Evolutionary conservation across 30 jellyfish, hydroid and myxozoan genomes (phyloP).

Genomic region (Hydractinia echinata): DNA sequence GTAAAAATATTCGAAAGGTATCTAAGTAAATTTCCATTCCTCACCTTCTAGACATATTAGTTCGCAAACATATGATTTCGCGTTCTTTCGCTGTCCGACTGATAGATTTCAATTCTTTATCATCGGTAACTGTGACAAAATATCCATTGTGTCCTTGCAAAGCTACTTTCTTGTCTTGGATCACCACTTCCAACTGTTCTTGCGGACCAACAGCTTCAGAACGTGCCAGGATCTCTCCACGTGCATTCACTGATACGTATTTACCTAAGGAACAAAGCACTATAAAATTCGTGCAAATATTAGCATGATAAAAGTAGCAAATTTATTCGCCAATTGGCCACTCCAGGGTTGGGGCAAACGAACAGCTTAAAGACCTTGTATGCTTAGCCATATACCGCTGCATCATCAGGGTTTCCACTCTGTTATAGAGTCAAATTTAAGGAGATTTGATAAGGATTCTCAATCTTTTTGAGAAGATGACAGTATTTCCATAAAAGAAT

Average conservation of each 20-base stretch:
- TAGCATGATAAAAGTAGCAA: background rate
- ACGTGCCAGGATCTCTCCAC: constrained; percentile 87
- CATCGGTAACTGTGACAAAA: constrained; percentile 66
- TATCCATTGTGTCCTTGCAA: constrained; percentile 94
- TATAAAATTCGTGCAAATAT: background rate
- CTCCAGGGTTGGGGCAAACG: background rate
- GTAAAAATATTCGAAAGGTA: too few species aligned
- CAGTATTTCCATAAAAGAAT: too few species aligned
- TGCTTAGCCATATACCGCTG: too few species aligned
- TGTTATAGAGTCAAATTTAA: too few species aligned
- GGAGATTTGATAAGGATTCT: too few species aligned
- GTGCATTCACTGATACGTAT: constrained; percentile 77
- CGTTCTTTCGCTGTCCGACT: constrained; percentile 77
- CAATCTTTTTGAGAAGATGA: too few species aligned
- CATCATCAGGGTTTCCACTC: too few species aligned
- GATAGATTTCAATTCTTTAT: constrained; percentile 64
- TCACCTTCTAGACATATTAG: constrained; percentile 63
- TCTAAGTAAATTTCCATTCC: too few species aligned
- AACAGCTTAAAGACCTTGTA: background rate
- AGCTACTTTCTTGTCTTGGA: constrained; percentile 77
- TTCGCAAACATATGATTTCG: constrained; percentile 70
- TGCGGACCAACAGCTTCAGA: constrained; percentile 97
- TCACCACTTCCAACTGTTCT: constrained; percentile 86
- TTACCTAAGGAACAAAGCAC: constrained; percentile 44
- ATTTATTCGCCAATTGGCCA: background rate